Percentiles rank a stretch among this genome's conserved stretches.
Conservation (phyloP, 2,113 vertebrate species). For the Laticauda laticaudata region DNA sequence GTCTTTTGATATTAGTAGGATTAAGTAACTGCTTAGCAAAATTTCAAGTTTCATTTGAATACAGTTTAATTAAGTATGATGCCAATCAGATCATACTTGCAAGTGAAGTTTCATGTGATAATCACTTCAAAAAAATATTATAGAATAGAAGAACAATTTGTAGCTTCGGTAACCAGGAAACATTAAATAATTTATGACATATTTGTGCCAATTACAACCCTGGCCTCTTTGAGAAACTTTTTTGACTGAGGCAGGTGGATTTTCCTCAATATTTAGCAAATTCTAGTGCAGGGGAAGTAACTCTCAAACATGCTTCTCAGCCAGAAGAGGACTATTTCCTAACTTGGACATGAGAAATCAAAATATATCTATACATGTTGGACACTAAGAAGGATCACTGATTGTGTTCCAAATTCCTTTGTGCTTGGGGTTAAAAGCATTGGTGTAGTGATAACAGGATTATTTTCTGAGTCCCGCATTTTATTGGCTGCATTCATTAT, state of each 20-base stretch:
- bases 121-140: neutral
- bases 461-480: constrained; percentile 64
- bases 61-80: neutral
- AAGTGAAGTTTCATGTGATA: constrained; percentile 1
- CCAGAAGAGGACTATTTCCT: neutral
- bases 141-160: constrained; percentile 19
- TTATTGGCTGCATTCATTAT: constrained; percentile 74
- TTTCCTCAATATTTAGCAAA: neutral
- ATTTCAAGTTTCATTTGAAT: neutral
- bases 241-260: neutral
- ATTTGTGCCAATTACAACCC: neutral
- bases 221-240: neutral
- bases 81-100: neutral
- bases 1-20: neutral
- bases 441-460: constrained; percentile 37
- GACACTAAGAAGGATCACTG: neutral
- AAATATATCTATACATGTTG: neutral
- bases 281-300: neutral
- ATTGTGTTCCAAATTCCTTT: neutral
- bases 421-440: constrained; percentile 13
- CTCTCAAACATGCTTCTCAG: neutral
- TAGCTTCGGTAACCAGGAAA: constrained; percentile 32
- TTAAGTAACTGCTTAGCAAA: neutral
- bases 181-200: neutral
- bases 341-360: neutral